Base-by-base conservation (phyloP, 2,888 invertebrate genomes). In the Ennomos erosarius region DNA sequence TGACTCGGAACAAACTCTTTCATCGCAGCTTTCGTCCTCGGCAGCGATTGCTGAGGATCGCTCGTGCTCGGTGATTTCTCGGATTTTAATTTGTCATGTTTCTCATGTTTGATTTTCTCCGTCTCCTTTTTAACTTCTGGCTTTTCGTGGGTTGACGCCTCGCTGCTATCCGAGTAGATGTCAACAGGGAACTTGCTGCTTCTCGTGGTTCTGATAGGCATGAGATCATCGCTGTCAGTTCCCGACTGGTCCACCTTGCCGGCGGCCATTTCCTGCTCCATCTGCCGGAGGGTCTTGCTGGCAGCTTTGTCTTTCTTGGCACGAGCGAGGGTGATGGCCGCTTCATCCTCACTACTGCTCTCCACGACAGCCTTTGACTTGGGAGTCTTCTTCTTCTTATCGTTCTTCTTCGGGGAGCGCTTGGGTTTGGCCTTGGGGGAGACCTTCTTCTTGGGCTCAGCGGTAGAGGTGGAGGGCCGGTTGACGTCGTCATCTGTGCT, bases 111-210 rank as follows among this genome's bases (percentile, higher is more conserved):
- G 3, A 44, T 35, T 72, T 92, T 91, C 55, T 93, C 83, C 73
- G 95, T 95, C 6, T 95, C 93, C 40, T 87, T 80, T 71, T 92
- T 93, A 13, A 88, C 83, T 57, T 92, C 91, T 40, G 76, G 66
- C 69, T 85, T 93, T 9, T 68, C 65, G 48, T 79, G 70, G 3
- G 74, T 51, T 10, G 70, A 71, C 12, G 90, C 90, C 72, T 96
- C 96, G 69, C 96, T 96, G 72, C 96, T 96, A 71, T 97, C 97
- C 0, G 97, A 97, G 85, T 97, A 98, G 71, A 97, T 97, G 62
- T 96, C 95, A 13, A 95, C 92, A n/a, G 94, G 93, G 58, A 93
- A 93, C 78, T 94, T 94, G 65, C 90, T 87, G 68, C 93, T 94
- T 70, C 89, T 86, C 47, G 94, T 90, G 36, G 91, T 90, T 71